A percentile compares a stretch with the other conserved stretches of the same genome.
Conservation (phyloP, 2,888 invertebrate species). For the Oscheius sp. region DNA sequence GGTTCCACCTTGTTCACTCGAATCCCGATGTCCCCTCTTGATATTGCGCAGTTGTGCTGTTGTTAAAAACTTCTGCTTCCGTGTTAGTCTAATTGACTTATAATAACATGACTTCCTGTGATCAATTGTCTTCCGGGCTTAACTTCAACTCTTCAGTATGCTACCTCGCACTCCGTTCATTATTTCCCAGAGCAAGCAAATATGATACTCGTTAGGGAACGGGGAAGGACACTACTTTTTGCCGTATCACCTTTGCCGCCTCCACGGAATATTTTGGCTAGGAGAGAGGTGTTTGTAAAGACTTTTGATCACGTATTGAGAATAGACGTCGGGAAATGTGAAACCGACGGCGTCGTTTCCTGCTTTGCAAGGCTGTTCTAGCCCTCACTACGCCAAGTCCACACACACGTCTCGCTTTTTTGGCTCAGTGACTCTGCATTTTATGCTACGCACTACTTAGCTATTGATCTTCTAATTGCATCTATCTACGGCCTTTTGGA, state of each 20-base stretch:
- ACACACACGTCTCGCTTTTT: neutral
- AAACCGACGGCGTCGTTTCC: slow-evolving; percentile 29
- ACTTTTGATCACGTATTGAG: neutral
- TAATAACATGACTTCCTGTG: too few relatives aligned
- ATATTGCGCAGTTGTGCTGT: too few relatives aligned
- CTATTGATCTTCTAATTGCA: slow-evolving; percentile 36
- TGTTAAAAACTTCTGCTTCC: too few relatives aligned
- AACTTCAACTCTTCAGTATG: too few relatives aligned
- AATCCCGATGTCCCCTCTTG: too few relatives aligned
- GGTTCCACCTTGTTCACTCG: too few relatives aligned
- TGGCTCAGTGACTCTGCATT: neutral
- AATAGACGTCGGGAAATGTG: slow-evolving; percentile 2
- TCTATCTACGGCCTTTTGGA: slow-evolving; percentile 31
- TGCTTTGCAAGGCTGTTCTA: slow-evolving; percentile 14
- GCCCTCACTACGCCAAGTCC: too few relatives aligned
- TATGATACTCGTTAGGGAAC: slow-evolving; percentile 31
- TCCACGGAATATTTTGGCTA: neutral
- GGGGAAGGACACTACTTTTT: neutral
- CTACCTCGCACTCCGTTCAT: too few relatives aligned
- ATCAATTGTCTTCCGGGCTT: too few relatives aligned
- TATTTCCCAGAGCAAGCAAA: slow-evolving; percentile 20
- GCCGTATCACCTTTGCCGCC: neutral
- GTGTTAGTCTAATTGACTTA: too few relatives aligned
- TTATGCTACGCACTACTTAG: slow-evolving; percentile 34
- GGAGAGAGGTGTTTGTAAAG: neutral